These are phyloP conservation scores for Thymelicus sylvestris DNA, from an alignment of 2,888 invertebrate species.

Conservation along the genomic window DNA sequence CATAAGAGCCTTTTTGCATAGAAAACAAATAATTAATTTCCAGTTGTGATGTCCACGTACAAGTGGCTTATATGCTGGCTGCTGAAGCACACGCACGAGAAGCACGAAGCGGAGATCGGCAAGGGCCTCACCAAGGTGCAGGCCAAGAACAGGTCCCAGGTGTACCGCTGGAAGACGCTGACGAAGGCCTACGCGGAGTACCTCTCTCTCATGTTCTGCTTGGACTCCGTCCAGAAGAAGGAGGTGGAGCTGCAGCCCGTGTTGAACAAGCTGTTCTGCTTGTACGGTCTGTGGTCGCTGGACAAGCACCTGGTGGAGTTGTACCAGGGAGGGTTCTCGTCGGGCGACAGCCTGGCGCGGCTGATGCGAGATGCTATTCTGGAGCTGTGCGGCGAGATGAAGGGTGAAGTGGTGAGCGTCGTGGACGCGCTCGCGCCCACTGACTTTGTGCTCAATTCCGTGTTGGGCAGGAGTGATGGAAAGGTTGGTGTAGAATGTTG, in stretches of 20 bases:
- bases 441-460: slow-evolving; percentile 95
- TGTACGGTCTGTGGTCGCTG: slow-evolving; percentile 77
- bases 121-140: slow-evolving; percentile 88
- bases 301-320: slow-evolving; percentile 90
- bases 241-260: slow-evolving; percentile 71
- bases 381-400: slow-evolving; percentile 88
- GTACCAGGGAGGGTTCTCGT: slow-evolving; percentile 87
- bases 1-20: too few relatives aligned
- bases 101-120: slow-evolving; percentile 82
- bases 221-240: slow-evolving; percentile 71
- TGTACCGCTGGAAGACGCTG: slow-evolving; percentile 90
- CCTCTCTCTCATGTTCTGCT: slow-evolving; percentile 82
- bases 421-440: slow-evolving; percentile 95
- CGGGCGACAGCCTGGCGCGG: slow-evolving; percentile 82
- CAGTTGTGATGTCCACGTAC: slow-evolving; percentile 89
- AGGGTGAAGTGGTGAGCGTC: slow-evolving; percentile 90
- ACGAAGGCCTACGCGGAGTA: slow-evolving; percentile 92
- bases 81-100: slow-evolving; percentile 87
- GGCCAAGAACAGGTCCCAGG: slow-evolving; percentile 92
- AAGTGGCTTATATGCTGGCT: slow-evolving; percentile 94
- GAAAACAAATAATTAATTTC: slow-evolving; percentile 45
- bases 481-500: slow-evolving; percentile 78
- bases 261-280: slow-evolving; percentile 72
- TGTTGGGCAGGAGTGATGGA: slow-evolving; percentile 93
- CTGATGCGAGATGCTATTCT: slow-evolving; percentile 88